A percentile compares a stretch with the other conserved stretches of the same genome.
Evolutionary conservation across 2,888 invertebrate genomes (phyloP).

Genomic region (Apantesis nais): DNA sequence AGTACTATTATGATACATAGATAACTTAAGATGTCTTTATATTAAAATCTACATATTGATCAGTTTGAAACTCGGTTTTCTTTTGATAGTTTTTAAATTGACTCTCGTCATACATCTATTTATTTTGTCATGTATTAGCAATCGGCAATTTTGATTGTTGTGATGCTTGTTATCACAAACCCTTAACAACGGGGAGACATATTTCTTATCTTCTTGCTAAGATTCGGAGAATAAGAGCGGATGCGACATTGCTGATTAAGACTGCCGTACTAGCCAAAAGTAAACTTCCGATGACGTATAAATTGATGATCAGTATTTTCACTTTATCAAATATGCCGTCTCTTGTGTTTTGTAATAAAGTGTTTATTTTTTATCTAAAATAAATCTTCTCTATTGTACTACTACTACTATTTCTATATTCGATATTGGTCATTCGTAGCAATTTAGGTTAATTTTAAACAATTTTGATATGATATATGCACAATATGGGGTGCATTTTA

Average conservation of each 20-base stretch:
- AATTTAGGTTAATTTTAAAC: not conserved
- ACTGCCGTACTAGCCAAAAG: not conserved
- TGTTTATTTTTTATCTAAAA: not conserved
- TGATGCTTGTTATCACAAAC: constrained; percentile 2
- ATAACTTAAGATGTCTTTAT: not conserved
- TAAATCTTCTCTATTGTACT: no score
- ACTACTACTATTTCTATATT: no score
- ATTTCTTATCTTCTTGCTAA: constrained; percentile 32
- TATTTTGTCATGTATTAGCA: constrained; percentile 1
- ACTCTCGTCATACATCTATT: not conserved
- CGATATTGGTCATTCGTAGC: not conserved
- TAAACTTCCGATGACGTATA: not conserved
- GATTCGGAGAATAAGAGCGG: constrained; percentile 27
- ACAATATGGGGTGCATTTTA: not conserved
- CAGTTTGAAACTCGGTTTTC: not conserved
- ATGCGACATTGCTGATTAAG: constrained; percentile 23
- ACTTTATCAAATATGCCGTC: not conserved
- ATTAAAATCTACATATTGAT: no score
- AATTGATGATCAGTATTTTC: not conserved
- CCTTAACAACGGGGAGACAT: constrained; percentile 19
- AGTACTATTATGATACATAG: not conserved
- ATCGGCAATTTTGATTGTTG: not conserved
- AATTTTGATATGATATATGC: not conserved
- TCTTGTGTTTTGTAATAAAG: not conserved
- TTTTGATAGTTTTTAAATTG: not conserved